Percentiles rank a stretch among this genome's conserved stretches.
These are phyloP conservation scores for Mesembrinibis cayennensis DNA, from an alignment of 2,113 vertebrate species.

Conservation along the genomic window DNA sequence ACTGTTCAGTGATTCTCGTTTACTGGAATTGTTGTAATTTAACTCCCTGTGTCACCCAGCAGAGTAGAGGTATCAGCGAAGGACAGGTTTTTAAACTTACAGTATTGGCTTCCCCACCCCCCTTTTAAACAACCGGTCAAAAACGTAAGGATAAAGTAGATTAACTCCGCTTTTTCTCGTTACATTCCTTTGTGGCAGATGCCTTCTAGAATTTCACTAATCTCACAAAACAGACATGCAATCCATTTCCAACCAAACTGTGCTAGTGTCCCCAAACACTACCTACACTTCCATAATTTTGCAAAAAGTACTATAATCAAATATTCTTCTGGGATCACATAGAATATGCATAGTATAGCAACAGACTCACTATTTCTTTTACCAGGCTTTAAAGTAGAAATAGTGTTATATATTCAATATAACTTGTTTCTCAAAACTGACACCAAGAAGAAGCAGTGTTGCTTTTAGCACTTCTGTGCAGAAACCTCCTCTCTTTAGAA, in stretches of 20 bases:
- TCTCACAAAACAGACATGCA: not conserved
- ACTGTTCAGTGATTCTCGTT: not conserved
- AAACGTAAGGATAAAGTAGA: not conserved
- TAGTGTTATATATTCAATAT: not conserved
- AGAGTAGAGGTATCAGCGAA: not conserved
- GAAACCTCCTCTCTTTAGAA: not conserved
- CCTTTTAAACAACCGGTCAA: not conserved
- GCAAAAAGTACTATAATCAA: not conserved
- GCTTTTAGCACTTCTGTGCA: not conserved
- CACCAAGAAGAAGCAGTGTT: not conserved
- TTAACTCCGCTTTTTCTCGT: not conserved
- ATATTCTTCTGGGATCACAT: not conserved
- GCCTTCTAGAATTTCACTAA: not conserved
- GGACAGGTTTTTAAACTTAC: not conserved
- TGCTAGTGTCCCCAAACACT: not conserved
- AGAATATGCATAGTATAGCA: fast-evolving
- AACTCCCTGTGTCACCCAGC: not conserved
- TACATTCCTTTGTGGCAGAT: not conserved
- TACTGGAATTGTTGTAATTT: not conserved
- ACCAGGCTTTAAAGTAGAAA: not conserved
- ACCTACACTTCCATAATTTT: not conserved
- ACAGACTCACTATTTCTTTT: not conserved
- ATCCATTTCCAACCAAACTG: not conserved
- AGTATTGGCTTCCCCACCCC: too few relatives aligned
- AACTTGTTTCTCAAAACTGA: not conserved